Base-by-base conservation (phyloP, 2,888 invertebrate genomes). In the Drosophila fungiperda region DNA sequence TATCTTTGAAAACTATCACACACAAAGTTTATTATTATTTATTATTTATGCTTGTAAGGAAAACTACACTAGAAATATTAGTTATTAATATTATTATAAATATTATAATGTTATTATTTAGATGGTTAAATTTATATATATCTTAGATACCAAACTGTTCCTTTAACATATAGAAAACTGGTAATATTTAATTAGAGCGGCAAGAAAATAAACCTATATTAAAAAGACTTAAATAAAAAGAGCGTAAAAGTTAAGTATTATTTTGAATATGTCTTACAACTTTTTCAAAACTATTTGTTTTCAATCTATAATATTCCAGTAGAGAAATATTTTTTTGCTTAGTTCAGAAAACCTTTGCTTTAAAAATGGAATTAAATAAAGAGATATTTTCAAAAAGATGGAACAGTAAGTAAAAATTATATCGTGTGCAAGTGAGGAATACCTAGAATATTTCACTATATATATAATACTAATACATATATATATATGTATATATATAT, bases 1-100 rank as follows among this genome's bases (percentile, higher is more conserved):
- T 68, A 89, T 82, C 84, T 84, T 85, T 82, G 82, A 89, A 89
- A 85, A 89, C 87, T 87, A 87, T 87, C 87, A 87, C 87, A 87
- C 87, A 85, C 79, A 78, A 88, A 85, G 48, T 72, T 63, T 54
- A 23, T 55, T 60, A 29, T 48, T 35, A 15, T 15, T 15, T 29
- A 49, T 49, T 7, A 11, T 57, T 32, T 53, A 20, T 45, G 42
- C 6, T 59, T 73, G 40, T 78, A 58, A 75, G 52, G 74, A 76
- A 73, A 75, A 68, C 70, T 89, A 83, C 74, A 72, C 80, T 82
- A 84, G 72, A 67, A 68, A 61, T 77, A 73, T 52, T 66, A 54
- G 23, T 60, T 64, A 32, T 12, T 40, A 17, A 35, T 26, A 40
- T 40, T 59, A 48, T 61, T 45, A 42, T 29, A 42, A 40, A 63